Base-by-base conservation (phyloP, 2,113 vertebrate species). In the Anseranas semipalmata region DNA sequence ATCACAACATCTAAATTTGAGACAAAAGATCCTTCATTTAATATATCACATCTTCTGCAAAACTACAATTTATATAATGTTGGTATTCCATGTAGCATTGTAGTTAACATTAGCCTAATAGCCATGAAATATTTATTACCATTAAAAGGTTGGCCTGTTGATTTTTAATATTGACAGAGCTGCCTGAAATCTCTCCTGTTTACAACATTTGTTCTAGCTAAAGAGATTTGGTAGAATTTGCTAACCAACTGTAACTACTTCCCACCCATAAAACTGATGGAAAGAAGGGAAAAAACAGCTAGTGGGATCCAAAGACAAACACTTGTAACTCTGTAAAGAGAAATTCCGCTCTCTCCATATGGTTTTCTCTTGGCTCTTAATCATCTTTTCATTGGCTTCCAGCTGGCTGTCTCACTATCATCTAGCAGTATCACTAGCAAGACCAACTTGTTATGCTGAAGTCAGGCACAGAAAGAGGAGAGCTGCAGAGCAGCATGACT, bases 331-430 rank as follows among this genome's bases (percentile, higher is more conserved):
- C 80, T 73, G 70, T 75, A 93, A 91, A 90, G 94, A 96, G 94
- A 97, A 96, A 96, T 84, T 81, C 94, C 86, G 81, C 92, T 96
- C 87, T 92, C 89, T 92, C 96, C 96, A 95, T 96, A 96, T 96
- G 96, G 84, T 95, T 96, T 89, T 91, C n/a, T 96, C 94, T 97
- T 96, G 94, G 96, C 96, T 97, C 94, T 91, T 92, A 79, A 89
- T 93, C 95, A 93, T 95, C 84, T 95, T 87, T 92, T 96, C 94
- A 89, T 79, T 89, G 91, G 84, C 71, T 95, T 97, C 96, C 94
- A 96, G 95, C 95, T 96, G 92, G 94, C 91, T 95, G 94, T 92
- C 94, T 96, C 95, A 95, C 95, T 95, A 89, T 92, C 95, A 95
- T 59, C 85, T 92, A 91, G 85, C 91, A 93, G 91, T 25, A 91